Base-by-base conservation (phyloP, 2,113 vertebrate species). In the Campylorhamphus procurvoides region DNA sequence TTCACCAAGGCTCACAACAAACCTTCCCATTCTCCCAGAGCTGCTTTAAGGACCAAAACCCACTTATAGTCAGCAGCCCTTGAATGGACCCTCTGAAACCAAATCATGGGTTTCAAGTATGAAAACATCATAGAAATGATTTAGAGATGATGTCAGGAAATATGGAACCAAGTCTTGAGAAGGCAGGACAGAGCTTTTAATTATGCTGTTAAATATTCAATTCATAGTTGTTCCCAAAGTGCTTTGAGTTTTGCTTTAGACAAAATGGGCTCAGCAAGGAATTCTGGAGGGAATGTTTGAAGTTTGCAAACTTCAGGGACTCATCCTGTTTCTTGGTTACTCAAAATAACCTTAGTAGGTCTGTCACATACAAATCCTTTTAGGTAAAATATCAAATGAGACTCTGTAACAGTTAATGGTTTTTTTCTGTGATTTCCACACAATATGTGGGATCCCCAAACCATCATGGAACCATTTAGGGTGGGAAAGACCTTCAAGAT, bases 151-250 rank as follows among this genome's bases (percentile, higher is more conserved):
- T 5, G 29, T 20, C 68, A 46, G 66, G n/a, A 76, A 47, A 46
- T 5, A 40, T 0, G 3, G 67, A 63, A 33, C 42, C n/a, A 5
- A 7, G 15, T 42, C 37, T 58, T 49, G 22, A 28, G 31, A 15
- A 59, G 44, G 31, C 24, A 20, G 7, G 27, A 35, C 47, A 58
- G 39, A n/a, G 18, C 28, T 9, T 68, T 74, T 19, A 23, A n/a
- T 73, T 14, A 24, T 53, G 8, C 19, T 40, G 35, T 22, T n/a
- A 53, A 58, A 58, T 23, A 28, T 3, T 53, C 7, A 11, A 28
- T 58, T 20, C 1, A 1, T 27, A 9, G 9, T 15, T 33, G 39
- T 40, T 40, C 52, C 52, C 22, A 49, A 59, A 50, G 44, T 18
- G 49, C 35, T 75, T 75, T 71, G 6, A 27, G 18, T 42, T 72